These are phyloP conservation scores for Heliconius hermathena DNA, from an alignment of 1,140 invertebrate genomes.

Conservation along the genomic window DNA sequence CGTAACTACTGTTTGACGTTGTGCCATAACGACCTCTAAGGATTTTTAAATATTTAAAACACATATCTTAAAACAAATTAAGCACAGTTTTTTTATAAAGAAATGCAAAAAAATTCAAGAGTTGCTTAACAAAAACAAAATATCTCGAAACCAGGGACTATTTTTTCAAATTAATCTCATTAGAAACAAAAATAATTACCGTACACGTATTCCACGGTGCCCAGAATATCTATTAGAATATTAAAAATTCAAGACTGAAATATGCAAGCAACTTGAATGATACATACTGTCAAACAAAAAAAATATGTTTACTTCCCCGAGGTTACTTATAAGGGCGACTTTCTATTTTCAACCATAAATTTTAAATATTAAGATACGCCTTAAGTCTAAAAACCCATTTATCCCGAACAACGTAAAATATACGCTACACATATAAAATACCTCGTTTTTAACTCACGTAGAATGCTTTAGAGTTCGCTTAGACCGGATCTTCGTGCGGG, in stretches of 20 bases:
- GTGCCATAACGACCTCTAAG: no score
- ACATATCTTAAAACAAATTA: not conserved
- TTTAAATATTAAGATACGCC: slow-evolving; percentile 18
- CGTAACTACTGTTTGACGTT: no score
- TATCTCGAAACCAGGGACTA: slow-evolving; percentile 2
- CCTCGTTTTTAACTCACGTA: slow-evolving; percentile 39
- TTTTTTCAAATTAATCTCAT: slow-evolving; percentile 25
- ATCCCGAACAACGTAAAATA: slow-evolving; percentile 33
- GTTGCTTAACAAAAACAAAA: not conserved
- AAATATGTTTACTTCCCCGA: slow-evolving; percentile 11
- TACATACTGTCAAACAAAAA: not conserved
- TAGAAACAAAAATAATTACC: slow-evolving; percentile 28
- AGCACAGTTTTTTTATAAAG: not conserved
- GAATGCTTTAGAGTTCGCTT: slow-evolving; percentile 22
- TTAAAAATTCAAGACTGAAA: slow-evolving; percentile 30
- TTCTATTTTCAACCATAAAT: slow-evolving; percentile 31
- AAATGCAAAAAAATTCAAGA: not conserved
- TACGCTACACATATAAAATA: slow-evolving; percentile 35
- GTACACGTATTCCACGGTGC: slow-evolving; percentile 16
- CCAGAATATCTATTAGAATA: slow-evolving; percentile 23
- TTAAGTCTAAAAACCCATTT: slow-evolving; percentile 26
- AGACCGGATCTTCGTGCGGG: slow-evolving; percentile 20
- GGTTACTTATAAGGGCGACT: slow-evolving; percentile 14
- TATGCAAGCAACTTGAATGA: slow-evolving; percentile 23
- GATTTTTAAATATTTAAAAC: not conserved